Evolutionary conservation across 2,113 vertebrate species (phyloP), one percentile per base, ranked within the genome.

Genomic region (Pelvicachromis taeniatus): DNA sequence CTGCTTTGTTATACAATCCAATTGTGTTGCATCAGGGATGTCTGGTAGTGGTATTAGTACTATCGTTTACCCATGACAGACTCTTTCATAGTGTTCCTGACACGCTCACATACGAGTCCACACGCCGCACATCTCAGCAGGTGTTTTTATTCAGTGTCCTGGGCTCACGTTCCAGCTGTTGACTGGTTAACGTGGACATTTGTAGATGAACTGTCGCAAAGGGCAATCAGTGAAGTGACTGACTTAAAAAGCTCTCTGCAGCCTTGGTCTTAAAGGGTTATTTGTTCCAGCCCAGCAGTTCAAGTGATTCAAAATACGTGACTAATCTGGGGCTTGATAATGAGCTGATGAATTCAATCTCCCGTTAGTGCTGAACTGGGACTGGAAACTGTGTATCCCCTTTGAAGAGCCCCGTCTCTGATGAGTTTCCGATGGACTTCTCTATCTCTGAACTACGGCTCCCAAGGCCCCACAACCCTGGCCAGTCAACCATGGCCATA

Each of bases 321-420:
- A 92, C 92, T 94, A 93, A 95, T 94, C 89, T 80, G 56, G 77
- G 77, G 80, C 85, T 88, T 90, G 90, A 94, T 94, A 94, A 95
- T 93, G 92, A 94, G 92, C 87, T 89, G 92, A 95, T 95, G 92
- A 94, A 94, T 93, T 90, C 93, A 93, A 94, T 95, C 92, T 95
- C 86, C 82, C 79, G 91, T 95, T 95, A 94, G 91, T 93, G 91
- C 92, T 93, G 93, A 92, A 80, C 85, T 93, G 94, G 94, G 94
- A 94, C 90, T 88, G 79, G 89, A 88, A 91, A 92, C 84, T 83
- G 77, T 86, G 89, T 83, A 90, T 92, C 87, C 86, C 82, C 89
- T 82, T 88, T 89, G 83, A 94, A 90, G 86, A 86, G 89, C 61
- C 59, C 81, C 23, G 68, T 91, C 88, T 92, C 91, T 93, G 91